These are phyloP conservation scores for Anneissia japonica DNA, from an alignment of 35 echinoderm and acorn worm genomes.

Conservation along the genomic window DNA sequence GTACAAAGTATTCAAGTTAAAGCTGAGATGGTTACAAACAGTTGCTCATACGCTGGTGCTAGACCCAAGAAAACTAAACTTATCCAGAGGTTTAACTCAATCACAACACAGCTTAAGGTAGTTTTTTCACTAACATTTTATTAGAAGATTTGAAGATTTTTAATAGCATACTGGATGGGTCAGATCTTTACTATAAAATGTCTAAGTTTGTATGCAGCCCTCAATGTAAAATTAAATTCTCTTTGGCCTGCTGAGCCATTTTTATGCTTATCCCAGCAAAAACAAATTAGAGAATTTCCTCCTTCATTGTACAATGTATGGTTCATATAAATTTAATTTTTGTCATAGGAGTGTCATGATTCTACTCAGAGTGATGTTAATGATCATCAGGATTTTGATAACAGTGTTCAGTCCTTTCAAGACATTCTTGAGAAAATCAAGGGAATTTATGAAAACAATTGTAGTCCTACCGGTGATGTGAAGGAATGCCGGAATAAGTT, in stretches of 20 bases:
- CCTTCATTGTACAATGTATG: no score
- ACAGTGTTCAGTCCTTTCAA: not conserved
- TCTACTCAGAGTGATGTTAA: not conserved
- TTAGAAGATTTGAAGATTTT: no score
- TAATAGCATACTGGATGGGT: no score
- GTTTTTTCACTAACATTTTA: no score
- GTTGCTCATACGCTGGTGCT: not conserved
- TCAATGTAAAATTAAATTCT: no score
- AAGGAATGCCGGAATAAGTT: constrained; percentile 61
- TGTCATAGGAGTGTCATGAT: not conserved
- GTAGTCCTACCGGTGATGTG: constrained; percentile 54
- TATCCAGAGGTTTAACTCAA: not conserved
- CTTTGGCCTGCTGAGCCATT: no score
- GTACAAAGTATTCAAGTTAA: not conserved
- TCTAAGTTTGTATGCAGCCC: no score
- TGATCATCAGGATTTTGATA: not conserved
- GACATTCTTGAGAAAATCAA: constrained; percentile 24
- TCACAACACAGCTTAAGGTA: not conserved
- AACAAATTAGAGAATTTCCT: no score
- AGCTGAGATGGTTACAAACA: not conserved
- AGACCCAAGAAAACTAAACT: not conserved
- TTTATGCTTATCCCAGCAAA: no score
- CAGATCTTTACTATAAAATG: no score
- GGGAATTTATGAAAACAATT: constrained; percentile 12
- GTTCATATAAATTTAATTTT: no score